These are phyloP conservation scores for Philotrypesis tridentata DNA, from an alignment of 1,140 invertebrate species.

Conservation along the genomic window DNA sequence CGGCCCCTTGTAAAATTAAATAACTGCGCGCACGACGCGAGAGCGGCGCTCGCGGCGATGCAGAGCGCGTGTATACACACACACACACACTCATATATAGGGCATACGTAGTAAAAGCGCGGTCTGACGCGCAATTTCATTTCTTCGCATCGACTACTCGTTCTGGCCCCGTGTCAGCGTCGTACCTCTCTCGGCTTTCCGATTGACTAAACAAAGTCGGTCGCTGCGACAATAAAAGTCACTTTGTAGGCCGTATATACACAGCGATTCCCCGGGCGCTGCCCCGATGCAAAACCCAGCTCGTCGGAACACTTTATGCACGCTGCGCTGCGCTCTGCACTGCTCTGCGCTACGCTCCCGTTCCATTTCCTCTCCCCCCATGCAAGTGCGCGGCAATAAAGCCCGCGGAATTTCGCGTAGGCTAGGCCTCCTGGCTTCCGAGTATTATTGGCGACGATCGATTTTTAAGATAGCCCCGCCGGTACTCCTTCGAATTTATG, in stretches of 20 bases:
- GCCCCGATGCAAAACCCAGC: constrained; percentile 6
- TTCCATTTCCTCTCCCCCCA: constrained; percentile 12
- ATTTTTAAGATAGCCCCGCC: not conserved
- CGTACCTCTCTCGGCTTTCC: not conserved
- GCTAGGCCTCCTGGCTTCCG: not conserved
- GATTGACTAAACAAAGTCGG: constrained; percentile 31
- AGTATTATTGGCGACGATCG: not conserved
- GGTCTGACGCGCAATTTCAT: constrained; percentile 1
- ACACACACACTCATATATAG: no score
- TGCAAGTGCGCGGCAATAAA: constrained; percentile 26
- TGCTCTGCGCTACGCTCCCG: no score
- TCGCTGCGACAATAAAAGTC: constrained; percentile 33
- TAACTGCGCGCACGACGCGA: no score
- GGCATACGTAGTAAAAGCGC: not conserved
- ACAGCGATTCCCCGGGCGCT: not conserved
- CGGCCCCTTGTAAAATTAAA: not conserved
- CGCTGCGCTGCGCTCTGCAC: no score
- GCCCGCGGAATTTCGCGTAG: constrained; percentile 12
- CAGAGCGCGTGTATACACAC: not conserved
- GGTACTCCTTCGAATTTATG: not conserved
- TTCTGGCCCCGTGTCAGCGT: not conserved
- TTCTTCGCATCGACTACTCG: not conserved
- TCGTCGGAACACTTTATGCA: constrained; percentile 15
- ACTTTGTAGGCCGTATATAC: not conserved
- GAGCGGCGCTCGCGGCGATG: no score